These are phyloP conservation scores for Drosophila hamatofila DNA, from an alignment of 2,888 invertebrate genomes.

Conservation along the genomic window DNA sequence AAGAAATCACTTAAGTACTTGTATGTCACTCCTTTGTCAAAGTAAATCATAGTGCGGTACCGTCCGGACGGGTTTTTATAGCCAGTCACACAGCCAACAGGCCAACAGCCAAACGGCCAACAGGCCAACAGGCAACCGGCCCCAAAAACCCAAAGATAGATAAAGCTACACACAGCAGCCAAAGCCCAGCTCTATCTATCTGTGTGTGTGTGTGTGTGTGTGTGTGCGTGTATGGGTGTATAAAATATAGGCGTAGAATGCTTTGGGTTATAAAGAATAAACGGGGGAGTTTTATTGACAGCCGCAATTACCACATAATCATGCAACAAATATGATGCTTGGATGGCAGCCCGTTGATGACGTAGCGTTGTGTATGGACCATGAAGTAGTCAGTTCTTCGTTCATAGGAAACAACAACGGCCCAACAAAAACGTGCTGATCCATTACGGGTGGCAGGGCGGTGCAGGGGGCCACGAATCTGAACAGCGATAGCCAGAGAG, in stretches of 20 bases:
- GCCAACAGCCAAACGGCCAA: slow-evolving; percentile 1
- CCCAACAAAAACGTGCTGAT: slow-evolving; percentile 74
- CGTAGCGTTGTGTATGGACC: slow-evolving; percentile 64
- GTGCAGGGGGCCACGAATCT: background rate
- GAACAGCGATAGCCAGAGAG: slow-evolving; percentile 3
- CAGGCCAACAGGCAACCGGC: slow-evolving; percentile 9
- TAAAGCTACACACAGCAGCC: slow-evolving; percentile 33
- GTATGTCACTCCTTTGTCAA: slow-evolving; percentile 82
- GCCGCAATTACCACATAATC: slow-evolving; percentile 84
- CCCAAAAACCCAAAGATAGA: slow-evolving; percentile 32
- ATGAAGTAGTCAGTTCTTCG: slow-evolving; percentile 60
- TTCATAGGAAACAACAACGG: slow-evolving; percentile 26
- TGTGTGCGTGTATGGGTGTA: slow-evolving; percentile 28
- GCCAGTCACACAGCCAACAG: slow-evolving; percentile 46
- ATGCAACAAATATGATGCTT: slow-evolving; percentile 81
- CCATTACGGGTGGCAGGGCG: slow-evolving; percentile 63
- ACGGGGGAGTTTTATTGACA: slow-evolving; percentile 85
- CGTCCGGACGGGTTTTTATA: slow-evolving; percentile 57
- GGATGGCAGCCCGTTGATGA: slow-evolving; percentile 69
- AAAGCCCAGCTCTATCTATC: slow-evolving; percentile 2
- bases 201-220: slow-evolving; percentile 14
- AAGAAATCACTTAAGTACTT: slow-evolving; percentile 81
- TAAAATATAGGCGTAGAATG: slow-evolving; percentile 77
- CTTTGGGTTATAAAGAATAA: slow-evolving; percentile 78
- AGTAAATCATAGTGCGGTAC: slow-evolving; percentile 75